Evolutionary conservation across 2,888 invertebrate species (phyloP).

Genomic region (Brachyptera putata): DNA sequence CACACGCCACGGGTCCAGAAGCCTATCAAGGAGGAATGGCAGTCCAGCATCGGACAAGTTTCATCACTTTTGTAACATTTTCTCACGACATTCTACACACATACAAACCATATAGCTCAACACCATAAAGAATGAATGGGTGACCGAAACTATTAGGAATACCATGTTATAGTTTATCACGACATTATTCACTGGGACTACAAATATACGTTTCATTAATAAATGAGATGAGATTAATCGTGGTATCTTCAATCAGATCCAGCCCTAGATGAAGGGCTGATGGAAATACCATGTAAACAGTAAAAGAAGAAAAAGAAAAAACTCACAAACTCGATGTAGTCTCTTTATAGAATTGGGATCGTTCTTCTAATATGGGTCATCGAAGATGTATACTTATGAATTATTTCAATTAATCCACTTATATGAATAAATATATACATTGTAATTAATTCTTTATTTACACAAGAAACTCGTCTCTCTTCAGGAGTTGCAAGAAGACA

Average conservation of each 20-base stretch:
- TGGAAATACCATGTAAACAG: conserved; percentile 1
- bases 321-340: too few species aligned
- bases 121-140: conserved; percentile 11
- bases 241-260: conserved; percentile 1
- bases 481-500: too few species aligned
- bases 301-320: not conserved
- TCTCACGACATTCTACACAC: conserved; percentile 16
- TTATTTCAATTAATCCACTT: too few species aligned
- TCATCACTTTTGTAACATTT: not conserved
- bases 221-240: not conserved
- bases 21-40: not conserved
- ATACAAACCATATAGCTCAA: too few species aligned
- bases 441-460: too few species aligned
- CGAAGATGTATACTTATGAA: too few species aligned
- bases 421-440: too few species aligned
- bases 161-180: not conserved
- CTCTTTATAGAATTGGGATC: too few species aligned
- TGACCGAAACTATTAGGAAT: conserved; percentile 8
- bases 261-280: conserved; percentile 16
- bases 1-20: not conserved
- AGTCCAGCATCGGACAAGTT: not conserved
- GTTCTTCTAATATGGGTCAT: too few species aligned
- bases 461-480: too few species aligned
- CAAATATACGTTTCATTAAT: conserved; percentile 11
- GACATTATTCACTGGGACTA: conserved; percentile 5